Evolutionary conservation across 2,797 vertebrate genomes (phyloP).

Genomic region (Pangasius krempfi): DNA sequence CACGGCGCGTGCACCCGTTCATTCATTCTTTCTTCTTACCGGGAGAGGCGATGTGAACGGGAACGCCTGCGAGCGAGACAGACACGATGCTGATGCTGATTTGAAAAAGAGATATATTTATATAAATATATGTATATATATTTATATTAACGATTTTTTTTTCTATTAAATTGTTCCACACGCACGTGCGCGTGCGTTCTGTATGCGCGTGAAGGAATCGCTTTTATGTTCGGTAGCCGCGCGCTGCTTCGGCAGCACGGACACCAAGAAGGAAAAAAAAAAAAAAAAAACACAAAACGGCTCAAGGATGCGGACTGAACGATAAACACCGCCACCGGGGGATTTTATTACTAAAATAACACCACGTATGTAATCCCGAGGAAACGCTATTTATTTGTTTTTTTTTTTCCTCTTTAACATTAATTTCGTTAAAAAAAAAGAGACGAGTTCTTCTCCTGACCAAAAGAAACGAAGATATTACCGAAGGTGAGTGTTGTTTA

Average conservation of each 20-base stretch:
- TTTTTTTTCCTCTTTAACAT: not conserved
- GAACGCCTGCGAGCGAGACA: conserved; percentile 52
- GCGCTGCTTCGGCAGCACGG: conserved; percentile 47
- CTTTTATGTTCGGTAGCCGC: conserved; percentile 67
- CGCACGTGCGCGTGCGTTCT: conserved; percentile 22
- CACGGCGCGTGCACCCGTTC: conserved; percentile 54
- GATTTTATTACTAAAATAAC: not conserved
- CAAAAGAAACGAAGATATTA: not conserved
- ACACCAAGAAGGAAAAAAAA: no score
- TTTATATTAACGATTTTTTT: not conserved
- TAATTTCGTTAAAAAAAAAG: not conserved
- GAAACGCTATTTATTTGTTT: not conserved
- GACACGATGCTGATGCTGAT: not conserved
- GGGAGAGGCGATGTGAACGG: conserved; percentile 63
- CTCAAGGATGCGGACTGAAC: conserved; percentile 75
- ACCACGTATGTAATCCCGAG: not conserved
- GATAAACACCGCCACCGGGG: conserved; percentile 40
- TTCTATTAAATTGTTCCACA: not conserved
- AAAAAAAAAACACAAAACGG: not conserved
- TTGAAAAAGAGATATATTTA: not conserved
- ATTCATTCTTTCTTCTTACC: conserved; percentile 66
- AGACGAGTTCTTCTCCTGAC: not conserved
- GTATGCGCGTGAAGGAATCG: conserved; percentile 25
- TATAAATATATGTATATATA: no score
- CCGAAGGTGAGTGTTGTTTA: conserved; percentile 14